These are phyloP conservation scores for Trachelus tabidus DNA, from an alignment of 2,888 invertebrate species.

Conservation along the genomic window DNA sequence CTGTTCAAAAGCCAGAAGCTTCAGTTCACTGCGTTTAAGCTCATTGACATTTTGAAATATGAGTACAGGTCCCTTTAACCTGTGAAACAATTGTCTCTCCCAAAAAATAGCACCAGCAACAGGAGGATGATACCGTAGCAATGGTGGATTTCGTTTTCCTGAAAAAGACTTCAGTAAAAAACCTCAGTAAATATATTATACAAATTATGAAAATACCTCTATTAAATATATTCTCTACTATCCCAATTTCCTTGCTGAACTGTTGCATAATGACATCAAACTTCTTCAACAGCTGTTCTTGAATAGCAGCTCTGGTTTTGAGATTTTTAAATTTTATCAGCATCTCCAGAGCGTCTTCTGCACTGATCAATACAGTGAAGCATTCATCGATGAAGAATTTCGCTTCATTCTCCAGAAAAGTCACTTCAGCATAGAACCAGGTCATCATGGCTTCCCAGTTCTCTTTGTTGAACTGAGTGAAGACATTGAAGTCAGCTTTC, in stretches of 20 bases:
- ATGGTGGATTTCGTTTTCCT: slow-evolving; percentile 77
- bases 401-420: slow-evolving; percentile 82
- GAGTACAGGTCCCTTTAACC: slow-evolving; percentile 83
- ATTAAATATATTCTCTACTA: slow-evolving; percentile 77
- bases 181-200: slow-evolving; percentile 6
- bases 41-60: slow-evolving; percentile 81
- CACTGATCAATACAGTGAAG: slow-evolving; percentile 82
- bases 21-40: slow-evolving; percentile 78
- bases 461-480: slow-evolving; percentile 80
- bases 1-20: slow-evolving; percentile 80
- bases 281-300: slow-evolving; percentile 80
- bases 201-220: slow-evolving; percentile 63
- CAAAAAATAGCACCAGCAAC: slow-evolving; percentile 88
- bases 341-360: slow-evolving; percentile 85
- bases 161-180: slow-evolving; percentile 26
- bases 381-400: slow-evolving; percentile 87
- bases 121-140: slow-evolving; percentile 81
- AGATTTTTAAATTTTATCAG: slow-evolving; percentile 83
- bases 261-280: slow-evolving; percentile 87
- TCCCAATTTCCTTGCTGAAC: slow-evolving; percentile 84
- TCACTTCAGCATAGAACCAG: slow-evolving; percentile 81
- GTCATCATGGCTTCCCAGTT: slow-evolving; percentile 89
- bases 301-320: slow-evolving; percentile 80
- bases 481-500: slow-evolving; percentile 84
- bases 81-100: slow-evolving; percentile 82